Percentiles rank a stretch among this genome's conserved stretches.
phyloP scores from a whole-genome alignment of 1,140 invertebrate species.

The Dendroctonus valens region DNA sequence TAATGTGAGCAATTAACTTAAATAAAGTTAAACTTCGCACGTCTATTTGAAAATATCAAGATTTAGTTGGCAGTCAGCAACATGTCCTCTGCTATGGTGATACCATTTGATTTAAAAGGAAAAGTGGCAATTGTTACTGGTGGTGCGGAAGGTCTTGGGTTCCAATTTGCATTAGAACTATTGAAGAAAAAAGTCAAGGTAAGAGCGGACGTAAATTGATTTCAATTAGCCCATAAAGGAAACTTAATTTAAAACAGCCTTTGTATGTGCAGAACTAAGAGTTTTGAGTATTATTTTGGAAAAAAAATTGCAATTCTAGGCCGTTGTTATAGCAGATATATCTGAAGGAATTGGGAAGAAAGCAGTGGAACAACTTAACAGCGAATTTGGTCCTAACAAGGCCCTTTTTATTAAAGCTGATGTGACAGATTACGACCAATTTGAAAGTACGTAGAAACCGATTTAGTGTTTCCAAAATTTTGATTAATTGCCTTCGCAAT shows the following conservation, averaged over 20 bases:
- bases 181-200: not conserved
- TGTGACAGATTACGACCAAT: slow-evolving; percentile 8
- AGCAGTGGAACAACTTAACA: slow-evolving; percentile 35
- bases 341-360: slow-evolving; percentile 32
- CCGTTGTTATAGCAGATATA: slow-evolving; percentile 42
- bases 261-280: no score
- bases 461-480: no score
- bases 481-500: no score
- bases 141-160: not conserved
- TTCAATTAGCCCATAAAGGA: no score
- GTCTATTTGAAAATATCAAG: no score
- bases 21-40: no score
- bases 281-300: no score
- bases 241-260: not conserved
- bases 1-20: no score
- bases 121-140: slow-evolving; percentile 4
- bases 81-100: not conserved
- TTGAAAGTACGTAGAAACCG: no score
- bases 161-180: not conserved
- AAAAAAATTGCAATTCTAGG: slow-evolving; percentile 23
- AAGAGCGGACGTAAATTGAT: not conserved
- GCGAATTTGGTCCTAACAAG: slow-evolving; percentile 40
- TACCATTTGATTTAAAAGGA: not conserved
- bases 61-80: no score
- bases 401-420: slow-evolving; percentile 41